A percentile compares a stretch with the other conserved stretches of the same genome.
These are phyloP conservation scores for Cyanistes caeruleus DNA, from an alignment of 2,113 vertebrate species.

Conservation along the genomic window DNA sequence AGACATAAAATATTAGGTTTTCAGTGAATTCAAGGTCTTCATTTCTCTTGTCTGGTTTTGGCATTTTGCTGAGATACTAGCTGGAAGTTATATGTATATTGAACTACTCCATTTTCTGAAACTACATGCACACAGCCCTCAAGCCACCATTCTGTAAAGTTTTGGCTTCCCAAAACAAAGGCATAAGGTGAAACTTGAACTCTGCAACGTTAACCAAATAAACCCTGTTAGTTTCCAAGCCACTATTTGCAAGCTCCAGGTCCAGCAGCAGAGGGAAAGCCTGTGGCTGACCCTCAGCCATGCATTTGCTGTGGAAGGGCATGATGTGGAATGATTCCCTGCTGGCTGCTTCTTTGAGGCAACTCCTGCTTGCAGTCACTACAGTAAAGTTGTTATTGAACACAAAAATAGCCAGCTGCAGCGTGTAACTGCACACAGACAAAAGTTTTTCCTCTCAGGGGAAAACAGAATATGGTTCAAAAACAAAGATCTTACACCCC, in stretches of 20 bases:
- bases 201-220: not conserved
- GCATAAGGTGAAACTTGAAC: not conserved
- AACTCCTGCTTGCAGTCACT: not conserved
- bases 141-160: not conserved
- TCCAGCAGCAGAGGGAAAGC: not conserved
- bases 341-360: not conserved
- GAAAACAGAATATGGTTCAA: not conserved
- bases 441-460: not conserved
- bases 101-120: not conserved
- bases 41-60: not conserved
- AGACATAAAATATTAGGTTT: not conserved
- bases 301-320: not conserved
- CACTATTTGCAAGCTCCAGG: not conserved
- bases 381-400: not conserved
- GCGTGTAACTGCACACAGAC: not conserved
- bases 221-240: not conserved
- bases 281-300: not conserved
- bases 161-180: not conserved
- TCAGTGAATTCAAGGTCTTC: not conserved
- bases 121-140: accelerated
- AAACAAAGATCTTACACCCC: not conserved
- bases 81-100: not conserved
- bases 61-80: not conserved
- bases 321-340: not conserved
- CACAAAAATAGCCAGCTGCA: not conserved